Evolutionary conservation across 2,113 vertebrate genomes (phyloP), one percentile per base, ranked within the genome.

Genomic region (Anser cygnoides): DNA sequence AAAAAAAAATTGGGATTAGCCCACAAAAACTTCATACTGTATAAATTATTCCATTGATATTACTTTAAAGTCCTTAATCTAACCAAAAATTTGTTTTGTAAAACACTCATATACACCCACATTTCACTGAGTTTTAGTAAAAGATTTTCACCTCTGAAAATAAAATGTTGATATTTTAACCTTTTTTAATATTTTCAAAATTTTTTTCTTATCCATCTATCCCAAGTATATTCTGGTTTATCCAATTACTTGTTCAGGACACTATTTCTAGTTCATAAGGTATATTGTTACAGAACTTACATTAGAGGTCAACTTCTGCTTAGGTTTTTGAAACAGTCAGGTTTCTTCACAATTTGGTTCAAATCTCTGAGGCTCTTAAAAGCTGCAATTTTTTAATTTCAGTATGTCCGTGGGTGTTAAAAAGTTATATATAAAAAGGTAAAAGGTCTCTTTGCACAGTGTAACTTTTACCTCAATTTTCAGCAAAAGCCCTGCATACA

Each of bases 401-500:
- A 39, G 25, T 22, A 20, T 21, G 31, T 37, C 73, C 7, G 9
- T 4, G 3, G 2, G 8, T 71, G 26, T 52, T 74, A 14, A 44
- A 89, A 62, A 33, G 3, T 18, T 77, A 5, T 23, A 55, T 9
- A 20, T 13, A 22, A 68, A 66, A 22, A 82, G 29, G 10, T 28
- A 57, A 35, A 59, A 73, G 5, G 26, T 13, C 35, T 12, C 35
- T 66, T 10, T 52, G 16, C 13, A 62, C 35, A 37, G 41, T 68
- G 74, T 52, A 65, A 43, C 9, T 54, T 80, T 7, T 62, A n/a
- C 4, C 7, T 88, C 75, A 7, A 39, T 70, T 80, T 94, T 80
- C 41, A 80, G 25, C 13, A 73, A 43, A 39, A 68, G 18, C 35
- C 6, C 39, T 0, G 0, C 4, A 46, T 15, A 3, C 3, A n/a